Percentiles rank a stretch among this genome's conserved stretches.
Conservation (phyloP, 2,888 invertebrate species). For the Pseudococcus viburni region DNA sequence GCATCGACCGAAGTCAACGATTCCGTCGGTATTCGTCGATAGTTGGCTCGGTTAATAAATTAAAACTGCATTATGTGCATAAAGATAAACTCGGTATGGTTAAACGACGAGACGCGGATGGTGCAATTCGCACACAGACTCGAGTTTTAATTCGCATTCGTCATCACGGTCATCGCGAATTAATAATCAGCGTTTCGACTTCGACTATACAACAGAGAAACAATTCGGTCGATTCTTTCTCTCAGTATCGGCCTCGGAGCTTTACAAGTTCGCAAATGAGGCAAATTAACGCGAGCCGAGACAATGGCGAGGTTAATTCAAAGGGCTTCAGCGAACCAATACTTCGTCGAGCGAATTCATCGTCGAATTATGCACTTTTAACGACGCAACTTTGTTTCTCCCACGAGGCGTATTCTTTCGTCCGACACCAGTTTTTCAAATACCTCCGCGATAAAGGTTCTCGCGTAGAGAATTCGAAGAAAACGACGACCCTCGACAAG, state of each 20-base stretch:
- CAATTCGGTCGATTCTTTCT: not conserved
- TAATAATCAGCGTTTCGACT: not conserved
- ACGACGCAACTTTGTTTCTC: slow-evolving; percentile 25
- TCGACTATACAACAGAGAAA: not conserved
- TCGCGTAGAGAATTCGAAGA: not conserved
- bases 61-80: slow-evolving; percentile 5
- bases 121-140: not conserved
- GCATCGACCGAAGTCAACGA: slow-evolving; percentile 18
- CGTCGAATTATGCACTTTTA: slow-evolving; percentile 30
- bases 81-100: not conserved
- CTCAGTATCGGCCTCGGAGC: not conserved
- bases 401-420: not conserved
- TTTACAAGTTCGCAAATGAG: not conserved
- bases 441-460: not conserved
- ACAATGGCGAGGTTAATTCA: slow-evolving; percentile 8
- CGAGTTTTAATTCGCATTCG: not conserved
- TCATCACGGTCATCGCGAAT: not conserved
- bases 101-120: not conserved
- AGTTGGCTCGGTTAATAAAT: not conserved
- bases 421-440: not conserved
- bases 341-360: not conserved
- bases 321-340: not conserved
- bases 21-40: not conserved
- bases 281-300: not conserved
- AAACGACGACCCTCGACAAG: not conserved